phyloP scores from a whole-genome alignment of 2,797 vertebrate genomes.

The Lepidocolaptes lacrymiger region DNA sequence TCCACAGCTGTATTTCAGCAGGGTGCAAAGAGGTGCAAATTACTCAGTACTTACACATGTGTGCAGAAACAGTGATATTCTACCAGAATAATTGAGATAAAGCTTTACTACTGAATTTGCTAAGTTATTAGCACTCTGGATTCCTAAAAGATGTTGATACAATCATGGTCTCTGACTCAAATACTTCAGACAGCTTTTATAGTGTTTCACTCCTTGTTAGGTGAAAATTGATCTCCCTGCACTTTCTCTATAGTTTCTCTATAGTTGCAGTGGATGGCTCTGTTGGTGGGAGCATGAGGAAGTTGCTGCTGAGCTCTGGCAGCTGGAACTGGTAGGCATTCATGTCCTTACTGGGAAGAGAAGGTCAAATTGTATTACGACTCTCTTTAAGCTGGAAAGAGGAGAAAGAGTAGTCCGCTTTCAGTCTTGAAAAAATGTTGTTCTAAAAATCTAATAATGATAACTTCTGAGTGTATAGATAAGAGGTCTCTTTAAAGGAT shows the following conservation, averaged over 20 bases:
- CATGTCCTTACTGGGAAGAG: neutral
- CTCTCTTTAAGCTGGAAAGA: neutral
- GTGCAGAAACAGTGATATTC: neutral
- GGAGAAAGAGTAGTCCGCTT: neutral
- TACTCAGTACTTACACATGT: neutral
- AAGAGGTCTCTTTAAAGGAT: neutral
- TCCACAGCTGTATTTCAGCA: neutral
- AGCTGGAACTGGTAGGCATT: neutral
- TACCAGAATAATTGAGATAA: neutral
- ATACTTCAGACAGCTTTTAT: neutral
- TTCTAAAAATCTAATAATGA: neutral
- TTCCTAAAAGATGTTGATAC: neutral
- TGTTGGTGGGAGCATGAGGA: neutral
- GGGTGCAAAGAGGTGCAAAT: neutral
- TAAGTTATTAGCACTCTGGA: neutral
- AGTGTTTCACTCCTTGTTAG: neutral
- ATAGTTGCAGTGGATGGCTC: neutral
- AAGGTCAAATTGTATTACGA: rapidly evolving
- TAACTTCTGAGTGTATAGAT: neutral
- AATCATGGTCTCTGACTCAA: neutral
- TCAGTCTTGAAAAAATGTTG: neutral
- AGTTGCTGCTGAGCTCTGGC: neutral
- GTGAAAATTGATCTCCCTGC: neutral
- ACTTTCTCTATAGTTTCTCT: neutral
- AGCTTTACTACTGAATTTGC: neutral